A percentile compares a stretch with the other conserved stretches of the same genome.
Conservation (phyloP, 1,140 invertebrate species). For the Cardiocondyla obscurior region DNA sequence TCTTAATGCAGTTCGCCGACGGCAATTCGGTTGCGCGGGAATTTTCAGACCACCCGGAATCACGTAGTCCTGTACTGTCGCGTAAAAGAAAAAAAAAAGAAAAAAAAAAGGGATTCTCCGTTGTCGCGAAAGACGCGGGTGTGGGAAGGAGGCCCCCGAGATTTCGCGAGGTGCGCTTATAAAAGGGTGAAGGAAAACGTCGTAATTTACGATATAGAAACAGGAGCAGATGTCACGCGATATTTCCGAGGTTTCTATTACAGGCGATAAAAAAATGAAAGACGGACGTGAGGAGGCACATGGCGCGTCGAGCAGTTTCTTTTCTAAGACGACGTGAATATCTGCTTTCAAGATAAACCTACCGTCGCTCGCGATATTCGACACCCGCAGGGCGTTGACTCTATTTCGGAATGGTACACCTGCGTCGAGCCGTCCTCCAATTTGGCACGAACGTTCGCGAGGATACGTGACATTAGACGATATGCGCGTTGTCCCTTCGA, state of each 20-base stretch:
- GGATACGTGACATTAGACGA: not conserved
- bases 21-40: not conserved
- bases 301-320: not conserved
- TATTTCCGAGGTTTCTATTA: constrained; percentile 48
- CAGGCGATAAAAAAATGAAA: constrained; percentile 39
- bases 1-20: not conserved
- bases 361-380: constrained; percentile 29
- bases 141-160: not conserved
- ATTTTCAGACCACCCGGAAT: not conserved
- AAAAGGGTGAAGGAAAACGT: not conserved
- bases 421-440: not conserved
- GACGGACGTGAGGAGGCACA: constrained; percentile 31
- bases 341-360: constrained; percentile 49
- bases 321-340: constrained; percentile 39
- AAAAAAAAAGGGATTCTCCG: no score
- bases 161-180: not conserved
- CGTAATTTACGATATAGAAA: constrained; percentile 34
- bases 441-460: not conserved
- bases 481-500: not conserved
- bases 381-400: not conserved
- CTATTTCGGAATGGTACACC: not conserved
- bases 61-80: not conserved
- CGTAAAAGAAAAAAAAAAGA: no score
- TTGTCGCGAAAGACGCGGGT: not conserved
- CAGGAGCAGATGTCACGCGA: constrained; percentile 37